Evolutionary conservation across 2,113 vertebrate species (phyloP).

Genomic region (Bujurquina vittata): DNA sequence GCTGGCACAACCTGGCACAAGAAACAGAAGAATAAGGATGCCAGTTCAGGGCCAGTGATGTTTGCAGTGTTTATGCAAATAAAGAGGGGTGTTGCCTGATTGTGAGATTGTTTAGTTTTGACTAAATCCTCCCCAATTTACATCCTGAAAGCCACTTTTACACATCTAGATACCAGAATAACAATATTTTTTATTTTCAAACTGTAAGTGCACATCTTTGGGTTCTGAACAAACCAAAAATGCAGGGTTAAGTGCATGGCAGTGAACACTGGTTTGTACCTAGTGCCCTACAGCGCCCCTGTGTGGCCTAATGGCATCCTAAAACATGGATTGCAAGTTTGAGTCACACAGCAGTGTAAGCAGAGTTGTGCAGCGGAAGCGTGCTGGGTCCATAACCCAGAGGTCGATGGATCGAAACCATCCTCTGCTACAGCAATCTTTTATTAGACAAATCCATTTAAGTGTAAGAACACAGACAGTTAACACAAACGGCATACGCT

Average conservation of each 20-base stretch:
- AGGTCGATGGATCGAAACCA: constrained; percentile 88
- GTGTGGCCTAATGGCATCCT: constrained; percentile 82
- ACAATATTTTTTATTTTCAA: neutral
- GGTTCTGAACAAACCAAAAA: neutral
- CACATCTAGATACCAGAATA: neutral
- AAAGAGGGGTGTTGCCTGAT: neutral
- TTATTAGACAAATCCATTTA: neutral
- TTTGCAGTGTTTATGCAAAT: neutral
- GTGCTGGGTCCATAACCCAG: constrained; percentile 88
- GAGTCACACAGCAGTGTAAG: constrained; percentile 13
- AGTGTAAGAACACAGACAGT: neutral
- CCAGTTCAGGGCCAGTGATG: neutral
- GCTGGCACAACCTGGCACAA: constrained; percentile 18
- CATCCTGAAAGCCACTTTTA: neutral
- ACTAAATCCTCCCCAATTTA: neutral
- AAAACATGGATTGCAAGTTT: constrained; percentile 68
- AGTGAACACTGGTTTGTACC: neutral
- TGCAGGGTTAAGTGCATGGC: rapidly evolving
- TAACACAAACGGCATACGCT: neutral
- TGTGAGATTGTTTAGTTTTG: rapidly evolving
- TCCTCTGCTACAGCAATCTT: constrained; percentile 74
- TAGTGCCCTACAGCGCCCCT: neutral
- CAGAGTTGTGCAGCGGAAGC: constrained; percentile 87
- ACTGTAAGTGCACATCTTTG: neutral
- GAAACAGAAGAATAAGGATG: neutral